These are phyloP conservation scores for Pristionchus maxplancki DNA, from an alignment of 2,888 invertebrate species.

Conservation along the genomic window DNA sequence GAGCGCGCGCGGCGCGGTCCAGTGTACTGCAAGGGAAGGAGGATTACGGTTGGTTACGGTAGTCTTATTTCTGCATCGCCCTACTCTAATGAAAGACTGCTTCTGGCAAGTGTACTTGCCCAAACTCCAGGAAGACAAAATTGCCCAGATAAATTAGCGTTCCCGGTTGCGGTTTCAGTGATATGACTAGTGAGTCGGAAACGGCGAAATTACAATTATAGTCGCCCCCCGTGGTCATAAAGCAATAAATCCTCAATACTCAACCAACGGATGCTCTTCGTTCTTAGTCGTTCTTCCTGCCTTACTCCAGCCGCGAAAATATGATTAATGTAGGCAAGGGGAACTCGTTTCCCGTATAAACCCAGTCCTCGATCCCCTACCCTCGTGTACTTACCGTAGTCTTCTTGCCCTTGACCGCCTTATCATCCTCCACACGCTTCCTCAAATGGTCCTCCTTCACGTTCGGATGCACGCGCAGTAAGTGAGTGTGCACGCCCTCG, in stretches of 20 bases:
- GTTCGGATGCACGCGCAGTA: not conserved
- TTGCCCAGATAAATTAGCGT: too few relatives aligned
- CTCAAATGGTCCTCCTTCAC: slow-evolving; percentile 34
- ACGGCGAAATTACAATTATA: not conserved
- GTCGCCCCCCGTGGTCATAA: too few relatives aligned
- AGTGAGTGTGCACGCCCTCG: not conserved
- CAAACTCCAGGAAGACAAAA: too few relatives aligned
- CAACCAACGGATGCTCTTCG: too few relatives aligned
- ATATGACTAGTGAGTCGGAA: not conserved
- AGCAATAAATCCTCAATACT: too few relatives aligned
- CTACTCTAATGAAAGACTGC: too few relatives aligned
- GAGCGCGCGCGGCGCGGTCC: not conserved
- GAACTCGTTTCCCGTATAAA: too few relatives aligned
- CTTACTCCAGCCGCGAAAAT: too few relatives aligned
- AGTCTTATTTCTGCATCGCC: not conserved
- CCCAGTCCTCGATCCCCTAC: not conserved
- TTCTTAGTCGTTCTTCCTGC: too few relatives aligned
- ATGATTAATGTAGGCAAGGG: too few relatives aligned
- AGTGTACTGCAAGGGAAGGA: not conserved
- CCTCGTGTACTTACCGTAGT: not conserved
- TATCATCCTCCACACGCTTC: slow-evolving; percentile 24
- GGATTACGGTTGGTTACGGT: not conserved
- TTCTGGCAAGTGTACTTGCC: too few relatives aligned
- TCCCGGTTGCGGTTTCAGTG: too few relatives aligned
- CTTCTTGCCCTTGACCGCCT: not conserved